Base-by-base conservation (phyloP, 2,888 invertebrate species). In the Drosophila neotestacea region DNA sequence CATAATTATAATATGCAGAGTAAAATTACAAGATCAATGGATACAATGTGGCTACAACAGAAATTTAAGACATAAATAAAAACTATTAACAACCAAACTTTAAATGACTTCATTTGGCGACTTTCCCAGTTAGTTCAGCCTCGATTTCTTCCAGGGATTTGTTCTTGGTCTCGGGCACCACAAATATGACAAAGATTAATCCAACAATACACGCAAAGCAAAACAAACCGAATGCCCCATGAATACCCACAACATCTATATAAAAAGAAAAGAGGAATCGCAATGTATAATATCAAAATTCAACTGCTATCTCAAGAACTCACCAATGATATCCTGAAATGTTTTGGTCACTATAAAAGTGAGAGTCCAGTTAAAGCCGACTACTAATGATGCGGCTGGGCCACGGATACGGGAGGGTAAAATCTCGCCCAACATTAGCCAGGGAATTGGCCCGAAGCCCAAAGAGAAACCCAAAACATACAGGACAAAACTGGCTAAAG, bases 401-500 rank as follows among this genome's bases (percentile, higher is more conserved):
- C 94, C 95, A 90, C 96, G 96, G 54, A 96, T 95, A 81, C 96
- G 95, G 0, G 95, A 93, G 28, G 96, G 94, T 90, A 97, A 95
- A 28, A 97, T 93, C 91, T 97, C 97, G 0, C 96, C 94, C 84
- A 95, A 93, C 80, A 88, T 95, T 94, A 97, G 94, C 88, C 87
- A 88, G 0, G 97, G 97, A 41, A 97, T 95, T 0, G 97, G 97
- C 0, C 97, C 97, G 81, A 95, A 95, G 47, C 97, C 97, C 11
- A 96, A 79, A 0, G 96, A 96, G 92, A 96, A 97, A 2, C 95
- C 94, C 16, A 96, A 91, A 11, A 96, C 95, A 91, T 96, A 97
- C 2, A 96, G 68, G 30, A 96, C 95, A 2, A 97, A 91, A 28
- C 95, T 94, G 0, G 94, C 73, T 2, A 97, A 91, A 0, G 97